A percentile compares a stretch with the other conserved stretches of the same genome.
phyloP scores from a whole-genome alignment of 2,888 invertebrate species.

The Steinernema carpocapsae region DNA sequence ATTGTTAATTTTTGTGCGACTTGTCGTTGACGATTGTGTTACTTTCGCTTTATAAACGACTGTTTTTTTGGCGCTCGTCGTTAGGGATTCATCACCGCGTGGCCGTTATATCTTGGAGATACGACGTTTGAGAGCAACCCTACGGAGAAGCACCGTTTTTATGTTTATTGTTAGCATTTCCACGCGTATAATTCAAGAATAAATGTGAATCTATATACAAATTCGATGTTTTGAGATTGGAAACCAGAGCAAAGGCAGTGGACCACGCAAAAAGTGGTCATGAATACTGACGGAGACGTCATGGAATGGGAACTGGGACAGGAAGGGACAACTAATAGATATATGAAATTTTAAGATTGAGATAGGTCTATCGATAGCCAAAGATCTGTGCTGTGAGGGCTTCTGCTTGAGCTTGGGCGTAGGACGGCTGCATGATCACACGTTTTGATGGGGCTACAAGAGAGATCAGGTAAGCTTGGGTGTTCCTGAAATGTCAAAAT shows the following conservation, averaged over 20 bases:
- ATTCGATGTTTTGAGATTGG: not conserved
- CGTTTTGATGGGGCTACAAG: constrained; percentile 3
- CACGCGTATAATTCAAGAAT: no score
- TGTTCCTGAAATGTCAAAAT: not conserved
- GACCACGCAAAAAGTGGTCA: not conserved
- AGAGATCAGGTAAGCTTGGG: constrained; percentile 23
- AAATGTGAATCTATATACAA: not conserved
- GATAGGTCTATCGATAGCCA: constrained; percentile 12
- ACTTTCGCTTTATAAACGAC: no score
- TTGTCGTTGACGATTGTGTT: no score
- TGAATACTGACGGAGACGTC: not conserved
- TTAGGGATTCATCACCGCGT: no score
- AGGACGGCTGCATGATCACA: constrained; percentile 8
- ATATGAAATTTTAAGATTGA: not conserved
- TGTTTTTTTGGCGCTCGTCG: no score
- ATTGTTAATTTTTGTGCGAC: no score
- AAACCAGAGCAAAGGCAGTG: not conserved
- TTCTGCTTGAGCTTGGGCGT: constrained; percentile 2
- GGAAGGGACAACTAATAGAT: not conserved
- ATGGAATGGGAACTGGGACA: not conserved
- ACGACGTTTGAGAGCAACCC: no score
- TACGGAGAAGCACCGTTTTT: no score
- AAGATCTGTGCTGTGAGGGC: constrained; percentile 1
- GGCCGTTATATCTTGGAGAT: no score
- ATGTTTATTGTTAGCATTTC: no score